Conservation (phyloP, 2,113 vertebrate genomes). For the Rhodinocichla rosea region DNA sequence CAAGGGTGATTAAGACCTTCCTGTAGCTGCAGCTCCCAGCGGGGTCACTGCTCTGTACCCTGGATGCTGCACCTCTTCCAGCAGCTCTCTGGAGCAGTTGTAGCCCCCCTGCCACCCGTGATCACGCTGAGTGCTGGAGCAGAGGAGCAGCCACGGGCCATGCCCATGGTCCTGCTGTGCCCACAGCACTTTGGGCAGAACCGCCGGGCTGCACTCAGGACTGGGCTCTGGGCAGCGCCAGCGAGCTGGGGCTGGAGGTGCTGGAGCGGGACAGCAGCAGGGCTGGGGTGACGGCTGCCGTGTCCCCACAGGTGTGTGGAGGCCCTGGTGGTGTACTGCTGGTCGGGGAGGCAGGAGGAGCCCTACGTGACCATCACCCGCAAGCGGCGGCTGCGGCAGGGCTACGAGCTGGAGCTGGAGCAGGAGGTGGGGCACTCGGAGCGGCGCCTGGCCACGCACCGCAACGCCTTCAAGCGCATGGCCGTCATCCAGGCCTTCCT, state of each 20-base stretch:
- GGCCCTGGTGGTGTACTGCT: constrained; percentile 85
- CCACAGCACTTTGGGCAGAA: rapidly evolving
- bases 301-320: constrained; percentile 86
- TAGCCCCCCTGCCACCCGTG: rapidly evolving
- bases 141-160: background rate
- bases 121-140: background rate
- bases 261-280: rapidly evolving
- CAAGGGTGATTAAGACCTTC: background rate
- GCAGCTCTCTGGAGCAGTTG: rapidly evolving
- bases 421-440: constrained; percentile 89
- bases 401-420: constrained; percentile 79
- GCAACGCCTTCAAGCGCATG: constrained; percentile 93
- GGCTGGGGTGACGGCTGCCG: background rate
- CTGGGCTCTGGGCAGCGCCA: background rate
- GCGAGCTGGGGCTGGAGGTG: rapidly evolving
- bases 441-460: constrained; percentile 84
- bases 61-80: background rate
- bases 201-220: background rate
- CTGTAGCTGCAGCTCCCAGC: background rate
- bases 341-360: constrained; percentile 83
- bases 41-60: background rate
- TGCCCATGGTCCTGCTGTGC: rapidly evolving
- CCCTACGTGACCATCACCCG: constrained; percentile 77
- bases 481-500: constrained; percentile 95
- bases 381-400: constrained; percentile 83